phyloP scores from a whole-genome alignment of 2,888 invertebrate species.

The Lysandra coridon region DNA sequence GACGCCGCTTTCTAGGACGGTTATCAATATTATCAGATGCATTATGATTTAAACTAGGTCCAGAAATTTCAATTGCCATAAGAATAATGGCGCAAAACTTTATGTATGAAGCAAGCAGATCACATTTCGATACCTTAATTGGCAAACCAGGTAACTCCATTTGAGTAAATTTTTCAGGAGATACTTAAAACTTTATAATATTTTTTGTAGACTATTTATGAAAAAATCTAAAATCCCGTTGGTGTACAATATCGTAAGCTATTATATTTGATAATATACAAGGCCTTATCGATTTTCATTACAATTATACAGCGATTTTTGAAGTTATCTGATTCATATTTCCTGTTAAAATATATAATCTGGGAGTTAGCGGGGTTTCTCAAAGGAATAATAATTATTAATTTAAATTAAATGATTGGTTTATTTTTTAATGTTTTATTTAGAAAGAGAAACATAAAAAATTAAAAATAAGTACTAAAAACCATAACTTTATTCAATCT shows the following conservation, averaged over 20 bases:
- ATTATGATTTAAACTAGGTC: too few species aligned
- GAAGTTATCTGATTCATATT: conserved; percentile 30
- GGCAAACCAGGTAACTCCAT: conserved; percentile 40
- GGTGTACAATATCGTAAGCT: conserved; percentile 38
- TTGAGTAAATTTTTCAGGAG: conserved; percentile 30
- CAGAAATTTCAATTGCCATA: too few species aligned
- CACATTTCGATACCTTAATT: conserved; percentile 23
- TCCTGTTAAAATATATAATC: conserved; percentile 26
- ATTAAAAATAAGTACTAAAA: neutral
- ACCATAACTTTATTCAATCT: conserved; percentile 13
- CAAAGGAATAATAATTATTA: conserved; percentile 28
- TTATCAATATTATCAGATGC: too few species aligned
- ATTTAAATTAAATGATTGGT: conserved; percentile 4
- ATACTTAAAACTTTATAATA: conserved; percentile 31
- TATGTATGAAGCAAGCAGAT: too few species aligned
- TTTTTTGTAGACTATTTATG: conserved; percentile 27
- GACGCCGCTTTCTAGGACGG: too few species aligned
- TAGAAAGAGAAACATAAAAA: neutral
- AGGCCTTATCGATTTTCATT: conserved; percentile 23
- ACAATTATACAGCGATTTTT: conserved; percentile 30
- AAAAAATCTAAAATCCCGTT: conserved; percentile 28
- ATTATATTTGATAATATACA: conserved; percentile 48
- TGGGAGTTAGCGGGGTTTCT: conserved; percentile 31
- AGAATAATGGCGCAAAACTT: too few species aligned
- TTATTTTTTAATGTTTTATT: conserved; percentile 2